These are phyloP conservation scores for Branchinecta sandiegonensis DNA, from an alignment of 2,888 invertebrate genomes.

Conservation along the genomic window DNA sequence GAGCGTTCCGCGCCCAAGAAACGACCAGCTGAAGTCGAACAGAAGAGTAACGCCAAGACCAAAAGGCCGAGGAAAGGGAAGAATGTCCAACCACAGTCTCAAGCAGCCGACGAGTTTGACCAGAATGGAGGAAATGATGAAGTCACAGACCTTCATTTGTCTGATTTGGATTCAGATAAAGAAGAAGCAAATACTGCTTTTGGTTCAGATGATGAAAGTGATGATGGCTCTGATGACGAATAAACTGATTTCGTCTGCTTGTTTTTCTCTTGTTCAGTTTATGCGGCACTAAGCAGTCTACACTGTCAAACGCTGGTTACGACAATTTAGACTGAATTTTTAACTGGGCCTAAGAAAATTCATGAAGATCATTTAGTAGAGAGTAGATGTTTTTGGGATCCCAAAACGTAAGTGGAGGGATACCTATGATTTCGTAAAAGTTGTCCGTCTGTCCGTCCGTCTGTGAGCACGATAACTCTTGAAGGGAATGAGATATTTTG, in stretches of 20 bases:
- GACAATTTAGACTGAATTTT: no score
- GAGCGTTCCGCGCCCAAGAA: neutral
- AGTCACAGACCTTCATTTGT: neutral
- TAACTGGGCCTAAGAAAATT: no score
- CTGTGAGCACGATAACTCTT: no score
- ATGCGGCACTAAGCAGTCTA: no score
- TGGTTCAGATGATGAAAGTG: neutral
- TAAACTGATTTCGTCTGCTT: neutral
- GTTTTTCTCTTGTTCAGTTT: no score
- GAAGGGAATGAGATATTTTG: no score
- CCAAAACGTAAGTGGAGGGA: no score
- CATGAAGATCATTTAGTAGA: no score
- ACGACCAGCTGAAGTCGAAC: neutral
- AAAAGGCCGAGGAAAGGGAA: neutral
- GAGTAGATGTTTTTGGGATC: no score
- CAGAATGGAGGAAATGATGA: neutral
- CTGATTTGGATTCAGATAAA: constrained; percentile 2
- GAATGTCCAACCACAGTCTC: neutral
- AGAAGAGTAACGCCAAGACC: neutral
- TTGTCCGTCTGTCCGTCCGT: no score
- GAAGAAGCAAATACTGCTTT: neutral
- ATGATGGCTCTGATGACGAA: constrained; percentile 7
- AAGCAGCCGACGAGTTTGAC: neutral
- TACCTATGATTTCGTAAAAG: no score
- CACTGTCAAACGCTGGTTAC: no score